These are phyloP conservation scores for Clarias platycephalus DNA, from an alignment of 2,797 vertebrate species.

Conservation along the genomic window DNA sequence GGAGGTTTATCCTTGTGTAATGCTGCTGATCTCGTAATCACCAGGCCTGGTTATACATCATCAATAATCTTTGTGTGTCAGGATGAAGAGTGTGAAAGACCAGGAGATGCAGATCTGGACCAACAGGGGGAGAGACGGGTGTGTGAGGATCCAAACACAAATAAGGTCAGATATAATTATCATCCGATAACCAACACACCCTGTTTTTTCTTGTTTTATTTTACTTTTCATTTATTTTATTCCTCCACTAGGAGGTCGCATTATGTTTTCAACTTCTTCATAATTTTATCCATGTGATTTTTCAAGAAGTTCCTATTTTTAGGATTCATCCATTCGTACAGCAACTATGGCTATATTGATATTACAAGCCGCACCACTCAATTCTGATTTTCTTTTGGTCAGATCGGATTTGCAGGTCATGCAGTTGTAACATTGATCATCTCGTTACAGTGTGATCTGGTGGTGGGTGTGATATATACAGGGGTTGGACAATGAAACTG, in stretches of 20 bases:
- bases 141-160: neutral
- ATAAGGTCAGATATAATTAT: neutral
- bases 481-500: too few species aligned
- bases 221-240: neutral
- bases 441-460: too few species aligned
- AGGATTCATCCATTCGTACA: too few species aligned
- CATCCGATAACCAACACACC: neutral
- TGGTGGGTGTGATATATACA: too few species aligned
- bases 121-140: neutral
- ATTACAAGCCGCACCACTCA: too few species aligned
- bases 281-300: too few species aligned
- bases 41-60: neutral
- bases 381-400: too few species aligned
- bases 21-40: neutral
- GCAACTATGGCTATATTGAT: too few species aligned
- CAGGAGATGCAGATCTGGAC: neutral
- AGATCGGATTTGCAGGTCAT: too few species aligned
- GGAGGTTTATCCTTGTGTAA: neutral
- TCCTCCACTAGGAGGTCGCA: neutral
- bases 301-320: too few species aligned
- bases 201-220: neutral
- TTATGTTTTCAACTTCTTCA: neutral
- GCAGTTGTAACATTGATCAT: too few species aligned
- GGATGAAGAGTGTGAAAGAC: conserved; percentile 16
- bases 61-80: neutral